Conservation (phyloP, 2,888 invertebrate species). For the Rotaria macrura region DNA sequence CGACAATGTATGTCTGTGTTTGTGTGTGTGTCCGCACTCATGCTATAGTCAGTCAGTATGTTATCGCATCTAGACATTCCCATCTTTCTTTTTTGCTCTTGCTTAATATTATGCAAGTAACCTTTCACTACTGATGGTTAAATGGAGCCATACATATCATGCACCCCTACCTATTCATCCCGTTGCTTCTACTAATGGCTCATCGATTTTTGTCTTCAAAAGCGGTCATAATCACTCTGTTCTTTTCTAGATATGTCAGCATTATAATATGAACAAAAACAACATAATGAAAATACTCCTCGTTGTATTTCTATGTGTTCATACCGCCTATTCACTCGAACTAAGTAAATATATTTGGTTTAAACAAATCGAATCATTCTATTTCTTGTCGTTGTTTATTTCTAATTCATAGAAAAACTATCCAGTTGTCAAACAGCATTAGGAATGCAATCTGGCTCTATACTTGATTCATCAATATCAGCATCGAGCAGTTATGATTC, state of each 20-base stretch:
- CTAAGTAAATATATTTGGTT: not conserved
- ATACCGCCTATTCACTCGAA: not conserved
- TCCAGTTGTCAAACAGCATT: slow-evolving; percentile 62
- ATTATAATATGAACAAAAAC: not conserved
- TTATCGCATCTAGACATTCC: not conserved
- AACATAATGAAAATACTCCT: not conserved
- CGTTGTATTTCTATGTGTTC: not conserved
- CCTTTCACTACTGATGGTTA: not conserved
- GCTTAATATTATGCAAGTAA: not conserved
- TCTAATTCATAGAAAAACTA: not conserved
- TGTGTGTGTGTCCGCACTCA: not conserved
- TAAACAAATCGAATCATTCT: not conserved
- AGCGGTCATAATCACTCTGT: not conserved
- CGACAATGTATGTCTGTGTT: not conserved
- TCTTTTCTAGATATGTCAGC: not conserved
- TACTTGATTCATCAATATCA: slow-evolving; percentile 67
- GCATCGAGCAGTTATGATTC: slow-evolving; percentile 76
- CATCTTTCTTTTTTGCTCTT: not conserved
- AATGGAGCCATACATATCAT: not conserved
- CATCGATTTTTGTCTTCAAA: not conserved
- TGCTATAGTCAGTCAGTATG: not conserved
- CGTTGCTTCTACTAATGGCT: not conserved
- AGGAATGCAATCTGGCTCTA: slow-evolving; percentile 73
- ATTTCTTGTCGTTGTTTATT: not conserved
- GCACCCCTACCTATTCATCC: not conserved